Evolutionary conservation across 2,113 vertebrate species (phyloP).

Genomic region (Pogonocichla stellata): DNA sequence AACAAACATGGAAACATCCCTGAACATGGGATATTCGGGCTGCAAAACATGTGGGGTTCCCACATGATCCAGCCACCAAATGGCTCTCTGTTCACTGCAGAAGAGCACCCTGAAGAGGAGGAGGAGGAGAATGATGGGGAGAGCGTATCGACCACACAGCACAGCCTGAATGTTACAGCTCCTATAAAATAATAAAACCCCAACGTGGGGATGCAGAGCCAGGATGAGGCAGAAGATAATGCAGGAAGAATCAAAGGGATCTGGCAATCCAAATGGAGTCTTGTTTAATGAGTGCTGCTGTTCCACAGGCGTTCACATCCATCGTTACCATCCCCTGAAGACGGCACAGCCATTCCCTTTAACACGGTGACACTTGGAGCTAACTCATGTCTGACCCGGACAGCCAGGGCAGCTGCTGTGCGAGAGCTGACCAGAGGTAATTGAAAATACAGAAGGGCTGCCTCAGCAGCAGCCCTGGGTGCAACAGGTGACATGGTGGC

Average conservation of each 20-base stretch:
- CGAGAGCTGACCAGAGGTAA: neutral
- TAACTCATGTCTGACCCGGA: neutral
- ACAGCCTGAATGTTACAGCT: neutral
- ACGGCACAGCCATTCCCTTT: neutral
- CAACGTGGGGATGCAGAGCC: rapidly evolving
- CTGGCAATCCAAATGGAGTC: neutral
- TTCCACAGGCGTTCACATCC: neutral
- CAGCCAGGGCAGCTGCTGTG: neutral
- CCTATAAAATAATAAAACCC: slow-evolving; percentile 43
- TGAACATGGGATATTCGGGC: neutral
- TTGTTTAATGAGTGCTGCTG: neutral
- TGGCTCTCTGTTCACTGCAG: neutral
- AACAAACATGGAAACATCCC: neutral
- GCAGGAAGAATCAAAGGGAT: slow-evolving; percentile 19
- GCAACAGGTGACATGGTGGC: neutral
- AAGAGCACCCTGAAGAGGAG: neutral
- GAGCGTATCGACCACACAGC: rapidly evolving
- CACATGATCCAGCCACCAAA: neutral
- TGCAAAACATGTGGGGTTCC: neutral
- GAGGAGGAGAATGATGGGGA: neutral
- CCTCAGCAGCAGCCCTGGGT: neutral
- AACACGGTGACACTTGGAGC: neutral
- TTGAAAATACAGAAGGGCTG: neutral
- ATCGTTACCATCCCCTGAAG: neutral
- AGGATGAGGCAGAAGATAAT: neutral